phyloP scores from a whole-genome alignment of 2,888 invertebrate genomes.

The Phragmatobia fuliginosa region DNA sequence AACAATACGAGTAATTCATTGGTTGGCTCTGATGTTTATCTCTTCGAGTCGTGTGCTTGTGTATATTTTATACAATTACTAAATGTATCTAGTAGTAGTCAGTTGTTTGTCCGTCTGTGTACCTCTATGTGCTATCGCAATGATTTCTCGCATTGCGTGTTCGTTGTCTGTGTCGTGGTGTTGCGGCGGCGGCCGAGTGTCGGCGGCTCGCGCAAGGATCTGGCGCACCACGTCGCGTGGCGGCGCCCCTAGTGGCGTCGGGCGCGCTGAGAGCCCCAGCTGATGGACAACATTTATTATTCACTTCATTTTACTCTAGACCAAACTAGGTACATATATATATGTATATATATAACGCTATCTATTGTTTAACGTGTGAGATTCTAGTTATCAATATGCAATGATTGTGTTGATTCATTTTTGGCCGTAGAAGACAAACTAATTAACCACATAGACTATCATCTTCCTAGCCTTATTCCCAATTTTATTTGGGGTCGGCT shows the following conservation, averaged over 20 bases:
- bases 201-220: conserved; percentile 79
- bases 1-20: too few relatives aligned
- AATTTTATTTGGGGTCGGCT: too few relatives aligned
- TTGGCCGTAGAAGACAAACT: too few relatives aligned
- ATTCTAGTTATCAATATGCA: too few relatives aligned
- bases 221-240: conserved; percentile 83
- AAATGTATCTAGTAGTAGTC: background rate
- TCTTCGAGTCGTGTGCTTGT: background rate
- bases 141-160: conserved; percentile 80
- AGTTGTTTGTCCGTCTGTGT: conserved; percentile 16
- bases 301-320: background rate
- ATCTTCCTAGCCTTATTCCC: too few relatives aligned
- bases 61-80: background rate
- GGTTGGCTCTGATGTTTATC: background rate
- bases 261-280: conserved; percentile 80
- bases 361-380: too few relatives aligned
- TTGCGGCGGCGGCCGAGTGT: conserved; percentile 64
- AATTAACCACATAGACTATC: too few relatives aligned
- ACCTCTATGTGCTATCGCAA: conserved; percentile 84
- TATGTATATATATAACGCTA: too few relatives aligned
- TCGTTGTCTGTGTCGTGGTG: conserved; percentile 66
- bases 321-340: too few relatives aligned
- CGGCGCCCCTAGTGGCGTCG: conserved; percentile 80
- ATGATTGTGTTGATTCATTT: too few relatives aligned
- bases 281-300: conserved; percentile 33